Evolutionary conservation across 1,140 invertebrate genomes (phyloP).

Genomic region (Matsumurasca onukii): DNA sequence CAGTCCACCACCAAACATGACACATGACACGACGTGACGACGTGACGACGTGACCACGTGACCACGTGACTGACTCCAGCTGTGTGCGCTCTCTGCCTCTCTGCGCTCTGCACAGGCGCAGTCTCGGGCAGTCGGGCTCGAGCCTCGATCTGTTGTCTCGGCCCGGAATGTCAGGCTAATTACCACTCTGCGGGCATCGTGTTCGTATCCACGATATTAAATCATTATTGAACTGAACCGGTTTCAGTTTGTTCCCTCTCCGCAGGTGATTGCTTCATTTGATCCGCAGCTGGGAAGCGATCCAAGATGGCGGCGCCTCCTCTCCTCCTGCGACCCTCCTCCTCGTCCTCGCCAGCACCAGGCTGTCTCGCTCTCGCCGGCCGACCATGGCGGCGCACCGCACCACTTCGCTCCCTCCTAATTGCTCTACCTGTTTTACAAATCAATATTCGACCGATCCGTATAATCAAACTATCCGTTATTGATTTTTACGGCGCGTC

Average conservation of each 20-base stretch:
- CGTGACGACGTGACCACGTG: no score
- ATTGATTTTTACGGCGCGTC: constrained; percentile 12
- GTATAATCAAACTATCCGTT: constrained; percentile 19
- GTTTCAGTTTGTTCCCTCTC: background rate
- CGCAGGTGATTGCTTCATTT: constrained; percentile 20
- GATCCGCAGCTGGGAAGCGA: constrained; percentile 4
- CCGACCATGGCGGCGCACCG: background rate
- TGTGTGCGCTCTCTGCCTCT: no score
- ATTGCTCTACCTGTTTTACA: constrained; percentile 23
- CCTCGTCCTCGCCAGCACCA: background rate
- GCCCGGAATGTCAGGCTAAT: no score
- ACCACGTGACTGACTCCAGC: no score
- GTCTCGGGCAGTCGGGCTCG: no score
- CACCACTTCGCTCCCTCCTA: background rate
- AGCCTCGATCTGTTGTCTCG: no score
- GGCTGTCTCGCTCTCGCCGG: background rate
- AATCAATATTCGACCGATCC: constrained; percentile 16
- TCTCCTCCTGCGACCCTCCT: background rate
- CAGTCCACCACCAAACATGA: no score
- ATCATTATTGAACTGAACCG: constrained; percentile 9
- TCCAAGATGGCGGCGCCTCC: constrained; percentile 17
- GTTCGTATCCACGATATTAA: no score
- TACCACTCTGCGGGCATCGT: no score
- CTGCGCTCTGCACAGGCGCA: no score
- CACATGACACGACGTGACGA: no score